Evolutionary conservation across 2,113 vertebrate genomes (phyloP).

Genomic region (Bos taurus): DNA sequence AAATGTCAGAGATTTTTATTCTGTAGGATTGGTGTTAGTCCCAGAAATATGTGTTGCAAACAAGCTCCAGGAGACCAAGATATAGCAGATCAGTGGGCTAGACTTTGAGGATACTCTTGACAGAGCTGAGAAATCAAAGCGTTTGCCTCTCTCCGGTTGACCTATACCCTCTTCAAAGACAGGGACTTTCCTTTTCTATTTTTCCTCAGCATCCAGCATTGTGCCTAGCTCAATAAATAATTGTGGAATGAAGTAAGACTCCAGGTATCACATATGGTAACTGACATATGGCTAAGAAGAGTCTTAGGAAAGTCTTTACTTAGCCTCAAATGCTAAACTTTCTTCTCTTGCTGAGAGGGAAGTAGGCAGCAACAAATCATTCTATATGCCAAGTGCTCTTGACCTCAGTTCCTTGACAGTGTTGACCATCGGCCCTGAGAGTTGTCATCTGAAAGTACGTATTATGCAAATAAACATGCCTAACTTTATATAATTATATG

Average conservation of each 20-base stretch:
- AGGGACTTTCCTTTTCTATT: not conserved
- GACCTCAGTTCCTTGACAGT: not conserved
- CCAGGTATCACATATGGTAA: not conserved
- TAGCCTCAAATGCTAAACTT: not conserved
- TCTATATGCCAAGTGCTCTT: not conserved
- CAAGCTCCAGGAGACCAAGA: not conserved
- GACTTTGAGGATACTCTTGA: not conserved
- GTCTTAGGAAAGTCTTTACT: not conserved
- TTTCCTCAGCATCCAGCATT: not conserved
- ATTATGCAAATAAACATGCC: slow-evolving; percentile 2
- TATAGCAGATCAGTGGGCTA: not conserved
- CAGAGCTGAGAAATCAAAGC: not conserved
- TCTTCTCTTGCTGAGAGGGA: not conserved
- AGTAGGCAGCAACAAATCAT: not conserved
- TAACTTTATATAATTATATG: not conserved
- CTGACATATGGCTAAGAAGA: not conserved
- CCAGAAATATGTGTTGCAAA: not conserved
- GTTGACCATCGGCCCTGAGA: not conserved
- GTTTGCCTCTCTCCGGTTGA: not conserved
- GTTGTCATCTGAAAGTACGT: not conserved
- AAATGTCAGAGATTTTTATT: not conserved
- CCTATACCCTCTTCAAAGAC: not conserved
- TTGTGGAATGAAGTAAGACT: not conserved
- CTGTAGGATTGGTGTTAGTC: not conserved
- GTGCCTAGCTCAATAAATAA: not conserved